Conservation (phyloP, 2,888 invertebrate genomes). For the Miltochrista miniata region DNA sequence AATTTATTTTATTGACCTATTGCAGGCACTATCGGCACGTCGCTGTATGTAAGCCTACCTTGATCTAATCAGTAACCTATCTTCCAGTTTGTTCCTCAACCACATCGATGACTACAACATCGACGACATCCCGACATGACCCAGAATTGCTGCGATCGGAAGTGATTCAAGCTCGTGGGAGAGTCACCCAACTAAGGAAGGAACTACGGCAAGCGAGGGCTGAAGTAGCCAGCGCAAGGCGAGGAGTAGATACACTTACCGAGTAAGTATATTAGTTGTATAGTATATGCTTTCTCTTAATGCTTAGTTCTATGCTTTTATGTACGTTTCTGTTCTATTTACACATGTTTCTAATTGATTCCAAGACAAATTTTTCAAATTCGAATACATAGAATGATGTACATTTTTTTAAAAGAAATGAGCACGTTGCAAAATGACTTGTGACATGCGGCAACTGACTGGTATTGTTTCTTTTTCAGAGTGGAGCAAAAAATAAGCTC, state of each 20-base stretch:
- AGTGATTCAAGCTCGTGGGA: constrained; percentile 93
- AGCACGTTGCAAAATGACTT: too few species aligned
- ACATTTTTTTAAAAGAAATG: too few species aligned
- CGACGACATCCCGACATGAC: constrained; percentile 96
- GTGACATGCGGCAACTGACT: too few species aligned
- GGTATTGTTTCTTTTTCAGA: constrained; percentile 73
- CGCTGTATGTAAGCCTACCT: neutral
- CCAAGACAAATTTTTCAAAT: too few species aligned
- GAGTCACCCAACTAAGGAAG: constrained; percentile 94
- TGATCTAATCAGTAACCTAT: neutral
- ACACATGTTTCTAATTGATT: too few species aligned
- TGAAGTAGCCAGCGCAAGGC: constrained; percentile 95
- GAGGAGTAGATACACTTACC: constrained; percentile 95
- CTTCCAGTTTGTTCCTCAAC: constrained; percentile 91
- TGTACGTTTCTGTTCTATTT: too few species aligned
- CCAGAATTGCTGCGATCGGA: constrained; percentile 96
- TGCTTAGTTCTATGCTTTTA: neutral
- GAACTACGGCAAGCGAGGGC: constrained; percentile 96
- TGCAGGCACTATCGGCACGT: too few species aligned
- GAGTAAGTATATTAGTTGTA: constrained; percentile 85
- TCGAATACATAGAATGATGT: too few species aligned
- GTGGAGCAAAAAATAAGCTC: constrained; percentile 95
- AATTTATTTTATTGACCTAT: too few species aligned
- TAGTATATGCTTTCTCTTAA: too few species aligned
- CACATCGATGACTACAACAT: constrained; percentile 87